These are phyloP conservation scores for Salvelinus alpinus DNA, from an alignment of 2,113 vertebrate genomes.

Conservation along the genomic window DNA sequence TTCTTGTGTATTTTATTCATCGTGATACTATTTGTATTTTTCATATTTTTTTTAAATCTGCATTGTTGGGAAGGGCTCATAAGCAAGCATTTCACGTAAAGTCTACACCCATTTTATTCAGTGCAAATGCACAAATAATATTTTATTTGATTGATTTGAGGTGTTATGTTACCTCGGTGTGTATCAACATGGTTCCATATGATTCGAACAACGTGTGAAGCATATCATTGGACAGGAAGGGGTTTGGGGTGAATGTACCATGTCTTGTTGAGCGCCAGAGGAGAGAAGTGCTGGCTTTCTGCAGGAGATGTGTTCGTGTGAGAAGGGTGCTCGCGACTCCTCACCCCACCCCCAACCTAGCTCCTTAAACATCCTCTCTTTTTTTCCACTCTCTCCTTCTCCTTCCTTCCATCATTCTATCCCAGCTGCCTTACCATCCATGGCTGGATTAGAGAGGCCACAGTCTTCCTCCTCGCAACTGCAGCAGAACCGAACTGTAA, in stretches of 20 bases:
- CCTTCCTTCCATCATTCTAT: background rate
- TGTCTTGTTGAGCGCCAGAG: background rate
- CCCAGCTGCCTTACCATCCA: background rate
- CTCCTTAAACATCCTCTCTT: too few relatives aligned
- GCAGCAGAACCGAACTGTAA: conserved; percentile 40
- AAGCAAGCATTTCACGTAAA: too few relatives aligned
- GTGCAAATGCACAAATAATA: too few relatives aligned
- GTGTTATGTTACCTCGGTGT: too few relatives aligned
- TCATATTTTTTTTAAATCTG: too few relatives aligned
- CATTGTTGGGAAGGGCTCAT: too few relatives aligned
- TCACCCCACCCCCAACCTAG: conserved; percentile 1
- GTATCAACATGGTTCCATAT: too few relatives aligned
- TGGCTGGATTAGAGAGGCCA: conserved; percentile 47
- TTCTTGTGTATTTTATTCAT: too few relatives aligned
- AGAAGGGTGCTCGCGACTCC: conserved; percentile 24
- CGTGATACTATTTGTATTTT: too few relatives aligned
- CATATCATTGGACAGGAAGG: background rate
- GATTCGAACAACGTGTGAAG: background rate
- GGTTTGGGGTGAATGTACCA: too few relatives aligned
- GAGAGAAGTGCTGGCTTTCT: background rate
- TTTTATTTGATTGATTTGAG: too few relatives aligned
- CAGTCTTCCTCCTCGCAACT: conserved; percentile 49
- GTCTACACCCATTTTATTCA: too few relatives aligned
- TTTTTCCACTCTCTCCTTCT: background rate
- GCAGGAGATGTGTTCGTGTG: background rate